These are phyloP conservation scores for Phanerotoma sp. DNA, from an alignment of 2,888 invertebrate genomes.

Conservation along the genomic window DNA sequence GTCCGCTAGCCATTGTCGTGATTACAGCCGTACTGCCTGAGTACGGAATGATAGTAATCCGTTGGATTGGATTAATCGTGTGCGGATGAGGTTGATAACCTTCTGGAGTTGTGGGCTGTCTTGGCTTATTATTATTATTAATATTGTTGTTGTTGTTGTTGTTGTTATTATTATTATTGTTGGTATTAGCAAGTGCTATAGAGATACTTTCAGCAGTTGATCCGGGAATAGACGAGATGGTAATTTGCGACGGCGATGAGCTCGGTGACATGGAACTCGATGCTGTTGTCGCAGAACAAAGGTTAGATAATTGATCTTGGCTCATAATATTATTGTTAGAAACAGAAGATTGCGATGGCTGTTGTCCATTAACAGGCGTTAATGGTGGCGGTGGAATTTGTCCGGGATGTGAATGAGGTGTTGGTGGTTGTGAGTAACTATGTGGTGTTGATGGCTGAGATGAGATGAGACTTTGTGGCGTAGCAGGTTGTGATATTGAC, in stretches of 20 bases:
- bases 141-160: conserved; percentile 1
- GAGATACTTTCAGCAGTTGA: not conserved
- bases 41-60: conserved; percentile 42
- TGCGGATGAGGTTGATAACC: conserved; percentile 55
- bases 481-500: conserved; percentile 50
- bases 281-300: too few relatives aligned
- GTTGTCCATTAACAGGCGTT: conserved; percentile 36
- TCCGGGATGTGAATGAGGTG: conserved; percentile 47
- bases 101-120: conserved; percentile 34
- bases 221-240: not conserved
- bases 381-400: conserved; percentile 37
- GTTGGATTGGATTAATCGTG: conserved; percentile 42
- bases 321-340: not conserved
- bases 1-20: conserved; percentile 71
- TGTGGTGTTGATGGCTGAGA: conserved; percentile 54
- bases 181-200: not conserved
- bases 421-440: conserved; percentile 51
- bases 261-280: not conserved
- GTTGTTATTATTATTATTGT: not conserved
- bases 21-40: conserved; percentile 57
- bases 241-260: not conserved
- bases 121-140: conserved; percentile 11
- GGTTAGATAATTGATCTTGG: not conserved
- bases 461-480: conserved; percentile 50
- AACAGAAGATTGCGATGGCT: conserved; percentile 43